Percentiles rank a stretch among this genome's conserved stretches.
Conservation (phyloP, 2,113 vertebrate genomes). For the Actenoides hombroni region DNA sequence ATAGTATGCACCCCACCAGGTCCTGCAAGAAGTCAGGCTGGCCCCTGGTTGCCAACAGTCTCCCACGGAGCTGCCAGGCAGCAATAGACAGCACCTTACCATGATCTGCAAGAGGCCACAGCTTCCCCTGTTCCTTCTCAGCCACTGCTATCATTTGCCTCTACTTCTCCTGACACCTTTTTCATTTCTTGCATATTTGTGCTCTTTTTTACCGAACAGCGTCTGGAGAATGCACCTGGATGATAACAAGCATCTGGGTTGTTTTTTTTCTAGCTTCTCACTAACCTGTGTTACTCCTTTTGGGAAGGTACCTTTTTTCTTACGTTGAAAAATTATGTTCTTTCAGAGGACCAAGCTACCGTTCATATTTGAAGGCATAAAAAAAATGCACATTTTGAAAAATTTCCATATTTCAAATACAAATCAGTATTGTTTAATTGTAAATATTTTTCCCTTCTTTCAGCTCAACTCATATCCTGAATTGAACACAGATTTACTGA, state of each 20-base stretch:
- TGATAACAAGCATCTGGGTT: not conserved
- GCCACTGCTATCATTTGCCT: not conserved
- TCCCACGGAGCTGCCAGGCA: not conserved
- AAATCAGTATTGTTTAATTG: not conserved
- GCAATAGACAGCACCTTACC: not conserved
- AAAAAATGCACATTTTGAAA: not conserved
- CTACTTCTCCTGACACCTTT: not conserved
- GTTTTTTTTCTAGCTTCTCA: not conserved
- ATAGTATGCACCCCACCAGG: not conserved
- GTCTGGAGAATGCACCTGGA: not conserved
- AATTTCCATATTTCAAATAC: not conserved
- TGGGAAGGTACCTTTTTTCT: not conserved
- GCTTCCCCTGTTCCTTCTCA: not conserved
- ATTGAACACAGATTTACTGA: not conserved
- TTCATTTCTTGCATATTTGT: not conserved
- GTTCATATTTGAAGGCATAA: not conserved
- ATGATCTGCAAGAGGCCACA: not conserved
- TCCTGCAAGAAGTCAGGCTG: not conserved
- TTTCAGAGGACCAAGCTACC: not conserved
- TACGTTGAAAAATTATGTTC: not conserved
- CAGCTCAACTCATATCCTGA: not conserved
- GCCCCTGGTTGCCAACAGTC: not conserved
- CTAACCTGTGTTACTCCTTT: not conserved
- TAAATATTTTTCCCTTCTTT: not conserved
- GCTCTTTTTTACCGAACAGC: not conserved